Evolutionary conservation across 2,888 invertebrate species (phyloP), one percentile per base, ranked within the genome.

Genomic region (Torymus tubicola): DNA sequence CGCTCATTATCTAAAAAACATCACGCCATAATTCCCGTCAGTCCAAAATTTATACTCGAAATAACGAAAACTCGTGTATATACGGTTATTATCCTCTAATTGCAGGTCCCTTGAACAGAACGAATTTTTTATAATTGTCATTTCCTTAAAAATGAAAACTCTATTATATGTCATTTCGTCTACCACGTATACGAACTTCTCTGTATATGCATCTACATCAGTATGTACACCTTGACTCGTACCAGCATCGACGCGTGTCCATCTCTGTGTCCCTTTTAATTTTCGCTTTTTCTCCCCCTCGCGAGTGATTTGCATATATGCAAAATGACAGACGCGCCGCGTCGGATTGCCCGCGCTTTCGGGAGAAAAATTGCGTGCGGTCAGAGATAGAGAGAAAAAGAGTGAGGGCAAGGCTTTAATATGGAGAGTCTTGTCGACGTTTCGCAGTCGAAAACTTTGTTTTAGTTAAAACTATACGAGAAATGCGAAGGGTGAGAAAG

Each of bases 301-400:
- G n/a, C 53, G 12, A 57, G 31, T 55, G 42, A 72, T 72, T 78
- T 79, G 69, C 79, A 79, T 67, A 79, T 67, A 69, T 74, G 79
- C 61, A 73, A 74, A 79, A 79, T 42, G 72, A 67, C 67, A n/a
- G 11, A 21, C 31, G 2, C 60, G 60, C 13, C 61, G 61, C 16
- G 3, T 24, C 12, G 61, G 11, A 13, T n/a, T 64, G 50, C 64
- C n/a, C 65, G 13, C 65, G 13, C 42, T n/a, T 55, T 12, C 1
- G 63, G 16, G 52, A 67, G 55, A 78, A 72, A 67, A 72, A 72
- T 71, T 71, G 60, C 63, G 57, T 60, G 61, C 52, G 13, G 14
- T 64, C 60, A 16, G 24, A 21, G 53, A 64, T 31, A 55, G 18
- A 24, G 16, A 63, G 50, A 74, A 57, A 42, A 8, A 31, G 67